Percentiles rank a stretch among this genome's conserved stretches.
These are phyloP conservation scores for Syncerus caffer DNA, from an alignment of 2,797 vertebrate genomes.

Conservation along the genomic window DNA sequence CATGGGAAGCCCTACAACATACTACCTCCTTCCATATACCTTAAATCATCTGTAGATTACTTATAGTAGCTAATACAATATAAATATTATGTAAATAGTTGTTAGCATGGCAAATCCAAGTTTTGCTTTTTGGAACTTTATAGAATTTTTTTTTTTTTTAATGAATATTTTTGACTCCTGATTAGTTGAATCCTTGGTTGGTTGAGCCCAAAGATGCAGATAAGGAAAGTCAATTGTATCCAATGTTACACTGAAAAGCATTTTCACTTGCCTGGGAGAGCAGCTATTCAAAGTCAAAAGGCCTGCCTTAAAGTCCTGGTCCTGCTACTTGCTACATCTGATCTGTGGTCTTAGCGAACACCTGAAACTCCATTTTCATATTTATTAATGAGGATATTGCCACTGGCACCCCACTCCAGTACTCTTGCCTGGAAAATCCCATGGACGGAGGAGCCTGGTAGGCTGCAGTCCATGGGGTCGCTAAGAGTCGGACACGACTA, in stretches of 20 bases:
- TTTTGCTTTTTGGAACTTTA: background rate
- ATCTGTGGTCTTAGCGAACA: background rate
- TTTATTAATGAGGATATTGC: background rate
- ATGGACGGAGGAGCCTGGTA: too few relatives aligned
- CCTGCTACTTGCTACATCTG: background rate
- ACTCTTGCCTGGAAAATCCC: too few relatives aligned
- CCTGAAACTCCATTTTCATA: background rate
- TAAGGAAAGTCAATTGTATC: background rate
- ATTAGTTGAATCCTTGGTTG: background rate
- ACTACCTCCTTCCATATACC: background rate
- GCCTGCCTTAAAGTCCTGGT: background rate
- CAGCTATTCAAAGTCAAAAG: background rate
- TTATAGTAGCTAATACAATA: background rate
- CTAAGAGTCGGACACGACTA: too few relatives aligned
- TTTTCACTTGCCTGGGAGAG: background rate
- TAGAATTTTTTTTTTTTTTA: background rate
- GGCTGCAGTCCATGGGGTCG: too few relatives aligned
- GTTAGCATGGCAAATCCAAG: background rate
- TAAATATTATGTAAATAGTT: background rate
- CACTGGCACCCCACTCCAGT: too few relatives aligned
- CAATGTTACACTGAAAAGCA: background rate
- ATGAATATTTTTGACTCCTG: background rate
- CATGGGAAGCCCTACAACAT: background rate
- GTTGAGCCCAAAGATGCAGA: background rate
- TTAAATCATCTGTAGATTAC: background rate